Evolutionary conservation across 2,113 vertebrate genomes (phyloP), one percentile per base, ranked within the genome.

Genomic region (Rhinogobius similis): DNA sequence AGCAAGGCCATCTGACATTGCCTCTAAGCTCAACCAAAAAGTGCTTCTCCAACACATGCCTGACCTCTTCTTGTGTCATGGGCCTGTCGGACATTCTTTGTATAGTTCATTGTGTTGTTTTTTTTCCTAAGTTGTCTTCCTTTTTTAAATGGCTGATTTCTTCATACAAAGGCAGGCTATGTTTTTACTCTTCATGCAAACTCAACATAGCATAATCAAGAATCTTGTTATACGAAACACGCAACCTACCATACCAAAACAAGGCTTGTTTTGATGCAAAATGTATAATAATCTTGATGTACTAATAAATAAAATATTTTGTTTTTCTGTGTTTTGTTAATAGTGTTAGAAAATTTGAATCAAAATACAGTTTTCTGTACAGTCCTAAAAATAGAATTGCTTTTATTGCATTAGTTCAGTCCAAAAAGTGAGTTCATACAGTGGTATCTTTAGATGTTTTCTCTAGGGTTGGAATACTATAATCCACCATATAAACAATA

Each of bases 11-110:
- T 90, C 88, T 72, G 79, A 84, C 89, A 90, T 90, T 88, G 89
- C 89, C 90, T 91, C 87, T 87, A 90, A 89, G 85, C 86, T 90
- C 89, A 89, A 90, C 90, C 89, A 90, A 90, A 90, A 91, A 91
- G 90, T 90, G 90, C 90, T 91, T 91, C 88, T 90, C 86, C 75
- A 86, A 89, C 82, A 90, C 85, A 90, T 88, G 85, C 81, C 84
- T 89, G 87, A 88, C 88, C 90, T 89, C 89, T 79, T 82, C 83
- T 87, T 75, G 48, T 72, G 83, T 82, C 78, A 84, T 64, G 53
- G 73, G 83, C 72, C 77, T 80, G 73, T 65, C 32, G 72, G 79
- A 80, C 87, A 80, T 82, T 79, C 70, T 88, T 86, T 86, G 81
- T 81, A 81, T 82, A 62, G 71, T 86, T 53, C 24, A 26, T 55